A percentile compares a stretch with the other conserved stretches of the same genome.
Conservation (phyloP, 2,113 vertebrate genomes). For the human (Homo sapiens) region DNA sequence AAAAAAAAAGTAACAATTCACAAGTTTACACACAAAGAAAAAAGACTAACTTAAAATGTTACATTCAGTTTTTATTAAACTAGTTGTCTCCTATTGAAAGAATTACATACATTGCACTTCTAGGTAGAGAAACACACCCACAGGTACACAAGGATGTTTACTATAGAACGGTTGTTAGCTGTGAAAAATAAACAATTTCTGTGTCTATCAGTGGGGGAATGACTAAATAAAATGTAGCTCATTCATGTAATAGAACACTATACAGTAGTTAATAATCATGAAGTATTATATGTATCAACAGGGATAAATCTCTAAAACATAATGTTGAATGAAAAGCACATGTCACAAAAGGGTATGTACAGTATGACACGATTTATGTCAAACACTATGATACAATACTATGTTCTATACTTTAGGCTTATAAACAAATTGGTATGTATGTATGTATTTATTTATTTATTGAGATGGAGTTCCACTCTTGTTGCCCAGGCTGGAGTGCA, state of each 20-base stretch:
- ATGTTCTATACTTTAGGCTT: too few species aligned
- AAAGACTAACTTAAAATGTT: conserved; percentile 12
- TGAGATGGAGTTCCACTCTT: too few species aligned
- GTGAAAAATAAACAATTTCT: not conserved
- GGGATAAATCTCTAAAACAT: conserved; percentile 15
- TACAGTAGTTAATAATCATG: not conserved
- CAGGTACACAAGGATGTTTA: not conserved
- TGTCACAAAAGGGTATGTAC: not conserved
- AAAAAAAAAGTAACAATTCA: not conserved
- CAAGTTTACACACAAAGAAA: not conserved
- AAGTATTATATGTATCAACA: not conserved
- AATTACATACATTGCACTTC: not conserved
- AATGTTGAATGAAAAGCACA: not conserved
- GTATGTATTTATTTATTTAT: not conserved
- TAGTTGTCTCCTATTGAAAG: not conserved
- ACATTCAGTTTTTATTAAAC: not conserved
- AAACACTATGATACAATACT: not conserved
- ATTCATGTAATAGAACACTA: not conserved
- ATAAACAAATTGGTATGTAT: too few species aligned
- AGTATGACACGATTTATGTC: not conserved
- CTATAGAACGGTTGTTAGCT: not conserved
- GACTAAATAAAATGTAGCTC: not conserved
- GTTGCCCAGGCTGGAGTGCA: too few species aligned
- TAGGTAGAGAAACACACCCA: not conserved
- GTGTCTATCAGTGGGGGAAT: not conserved